Percentiles rank a stretch among this genome's conserved stretches.
phyloP scores from a whole-genome alignment of 2,888 invertebrate species.

The Drosophila atroscutellata region DNA sequence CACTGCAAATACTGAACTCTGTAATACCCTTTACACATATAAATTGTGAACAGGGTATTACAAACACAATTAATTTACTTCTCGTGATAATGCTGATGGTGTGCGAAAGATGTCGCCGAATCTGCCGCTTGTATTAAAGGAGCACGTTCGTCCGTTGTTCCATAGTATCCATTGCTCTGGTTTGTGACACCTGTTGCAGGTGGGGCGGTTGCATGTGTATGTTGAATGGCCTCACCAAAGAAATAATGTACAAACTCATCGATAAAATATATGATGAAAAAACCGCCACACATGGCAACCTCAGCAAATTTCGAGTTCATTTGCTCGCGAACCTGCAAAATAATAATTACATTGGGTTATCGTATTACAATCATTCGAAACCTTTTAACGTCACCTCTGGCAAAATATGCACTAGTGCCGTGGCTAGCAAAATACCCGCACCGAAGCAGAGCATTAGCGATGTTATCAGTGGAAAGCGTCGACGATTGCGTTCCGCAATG shows the following conservation, averaged over 20 bases:
- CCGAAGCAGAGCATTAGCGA: constrained; percentile 92
- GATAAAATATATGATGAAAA: constrained; percentile 89
- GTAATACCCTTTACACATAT: neutral
- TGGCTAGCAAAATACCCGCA: constrained; percentile 91
- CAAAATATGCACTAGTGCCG: constrained; percentile 91
- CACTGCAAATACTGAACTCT: neutral
- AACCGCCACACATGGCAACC: constrained; percentile 89
- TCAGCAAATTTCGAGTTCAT: constrained; percentile 88
- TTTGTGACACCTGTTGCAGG: constrained; percentile 23
- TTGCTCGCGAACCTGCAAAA: constrained; percentile 86
- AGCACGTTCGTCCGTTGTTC: constrained; percentile 69
- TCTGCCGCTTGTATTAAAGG: constrained; percentile 33
- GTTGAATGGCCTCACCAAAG: constrained; percentile 86
- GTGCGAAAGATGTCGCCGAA: neutral
- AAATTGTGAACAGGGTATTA: neutral
- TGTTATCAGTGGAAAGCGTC: constrained; percentile 87
- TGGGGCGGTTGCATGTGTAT: constrained; percentile 54
- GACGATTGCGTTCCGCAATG: constrained; percentile 87
- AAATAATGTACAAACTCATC: constrained; percentile 90
- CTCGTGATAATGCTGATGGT: constrained; percentile 24
- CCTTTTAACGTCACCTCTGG: constrained; percentile 88
- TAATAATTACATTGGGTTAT: constrained; percentile 10
- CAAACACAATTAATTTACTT: constrained; percentile 34
- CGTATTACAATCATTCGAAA: constrained; percentile 10
- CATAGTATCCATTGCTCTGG: constrained; percentile 60